phyloP scores from a whole-genome alignment of 1,140 invertebrate species.

The Rhagoletis zephyria region DNA sequence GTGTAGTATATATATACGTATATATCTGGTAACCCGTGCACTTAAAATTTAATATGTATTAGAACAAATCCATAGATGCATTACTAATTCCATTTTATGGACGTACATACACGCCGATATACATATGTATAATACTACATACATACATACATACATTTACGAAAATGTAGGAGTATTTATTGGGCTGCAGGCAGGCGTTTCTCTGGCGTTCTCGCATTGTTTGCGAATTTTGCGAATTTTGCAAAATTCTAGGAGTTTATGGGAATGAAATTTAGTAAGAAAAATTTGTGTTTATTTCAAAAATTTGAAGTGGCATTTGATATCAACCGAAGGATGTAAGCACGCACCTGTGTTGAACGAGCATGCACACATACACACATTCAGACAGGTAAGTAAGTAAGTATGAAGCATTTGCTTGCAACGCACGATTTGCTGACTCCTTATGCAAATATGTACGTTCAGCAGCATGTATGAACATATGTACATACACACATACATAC shows the following conservation, averaged over 20 bases:
- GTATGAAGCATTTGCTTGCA: background rate
- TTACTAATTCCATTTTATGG: background rate
- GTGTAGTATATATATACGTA: background rate
- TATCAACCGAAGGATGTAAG: constrained; percentile 32
- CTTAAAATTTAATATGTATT: background rate
- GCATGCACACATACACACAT: no score
- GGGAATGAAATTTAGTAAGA: constrained; percentile 40
- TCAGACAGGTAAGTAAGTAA: background rate
- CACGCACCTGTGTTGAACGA: background rate
- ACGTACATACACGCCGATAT: no score
- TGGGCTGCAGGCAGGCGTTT: constrained; percentile 34
- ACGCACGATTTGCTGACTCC: no score
- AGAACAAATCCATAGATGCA: background rate
- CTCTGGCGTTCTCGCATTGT: constrained; percentile 23
- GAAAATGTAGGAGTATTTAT: background rate
- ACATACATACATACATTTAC: background rate
- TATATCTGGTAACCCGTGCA: background rate
- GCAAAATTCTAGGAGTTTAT: constrained; percentile 48
- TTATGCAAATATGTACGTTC: no score
- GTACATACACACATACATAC: background rate
- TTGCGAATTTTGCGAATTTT: constrained; percentile 54
- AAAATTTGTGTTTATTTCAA: constrained; percentile 51
- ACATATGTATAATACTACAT: background rate
- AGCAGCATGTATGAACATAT: no score
- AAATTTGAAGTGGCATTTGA: constrained; percentile 41